Percentiles rank a stretch among this genome's conserved stretches.
These are phyloP conservation scores for Drosophila rubida DNA, from an alignment of 2,888 invertebrate genomes.

Conservation along the genomic window DNA sequence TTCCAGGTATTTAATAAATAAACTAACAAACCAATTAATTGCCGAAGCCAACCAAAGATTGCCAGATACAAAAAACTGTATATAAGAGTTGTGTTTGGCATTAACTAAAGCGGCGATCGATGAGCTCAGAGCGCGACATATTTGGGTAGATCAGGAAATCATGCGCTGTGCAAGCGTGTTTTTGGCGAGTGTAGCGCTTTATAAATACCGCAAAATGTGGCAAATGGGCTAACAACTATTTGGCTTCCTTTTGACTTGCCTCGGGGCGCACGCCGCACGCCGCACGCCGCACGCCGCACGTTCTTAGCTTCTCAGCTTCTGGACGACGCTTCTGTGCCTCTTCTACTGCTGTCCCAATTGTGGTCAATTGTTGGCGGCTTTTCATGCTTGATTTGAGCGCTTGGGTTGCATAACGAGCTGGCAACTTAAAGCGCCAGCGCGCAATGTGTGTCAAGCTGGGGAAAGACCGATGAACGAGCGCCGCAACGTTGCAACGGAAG, in stretches of 20 bases:
- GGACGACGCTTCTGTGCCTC: constrained; percentile 18
- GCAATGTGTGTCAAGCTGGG: constrained; percentile 63
- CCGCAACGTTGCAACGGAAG: no score
- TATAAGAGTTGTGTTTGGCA: neutral
- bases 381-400: constrained; percentile 59
- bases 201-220: constrained; percentile 61
- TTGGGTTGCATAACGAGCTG: constrained; percentile 66
- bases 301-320: constrained; percentile 36
- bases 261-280: no score
- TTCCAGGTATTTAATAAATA: constrained; percentile 24
- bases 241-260: constrained; percentile 64
- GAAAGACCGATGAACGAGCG: constrained; percentile 13
- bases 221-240: constrained; percentile 77
- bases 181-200: constrained; percentile 44
- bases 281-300: constrained; percentile 36
- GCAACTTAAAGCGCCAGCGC: constrained; percentile 23
- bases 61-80: neutral
- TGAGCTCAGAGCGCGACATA: constrained; percentile 6
- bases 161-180: no score
- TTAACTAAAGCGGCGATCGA: neutral
- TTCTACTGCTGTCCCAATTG: constrained; percentile 67
- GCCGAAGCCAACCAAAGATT: neutral
- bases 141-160: neutral
- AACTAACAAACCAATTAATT: constrained; percentile 15
- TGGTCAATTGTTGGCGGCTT: constrained; percentile 74